Base-by-base conservation (phyloP, 2,888 invertebrate genomes). In the Plusia festucae region DNA sequence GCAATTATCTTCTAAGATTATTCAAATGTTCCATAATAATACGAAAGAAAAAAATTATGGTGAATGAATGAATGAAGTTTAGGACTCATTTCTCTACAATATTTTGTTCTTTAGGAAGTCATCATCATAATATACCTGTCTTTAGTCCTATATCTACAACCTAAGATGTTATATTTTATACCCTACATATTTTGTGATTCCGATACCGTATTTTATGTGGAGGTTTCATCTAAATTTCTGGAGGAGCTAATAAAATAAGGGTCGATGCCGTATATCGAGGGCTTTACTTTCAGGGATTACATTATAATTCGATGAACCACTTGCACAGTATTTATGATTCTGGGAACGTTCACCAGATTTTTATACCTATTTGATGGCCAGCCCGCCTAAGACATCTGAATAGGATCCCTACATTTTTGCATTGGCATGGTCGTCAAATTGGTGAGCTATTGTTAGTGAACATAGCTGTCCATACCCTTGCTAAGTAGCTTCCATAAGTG, bases 221-320 rank as follows among this genome's bases (percentile, higher is more conserved):
- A 53, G 53, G 53, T 52, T 52, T 22, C 52, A 52, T 52, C 52
- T 52, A 40, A 18, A 34, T 40, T 56, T 22, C 34, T 55, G 13
- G 20, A 32, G 16, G 55, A 16, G 11, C 34, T 52, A 52, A 52
- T 52, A 52, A 52, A 52, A 52, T 52, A 52, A 52, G 52, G 22
- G 52, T 24, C 20, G 24, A 24, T 52, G 46, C 52, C 24, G 24
- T 52, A 52, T 52, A 52, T 24, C 13, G 22, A 22, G 24, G 22
- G 15, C 9, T 7, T 20, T 52, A 52, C 9, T 59, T 20, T 22
- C n/a, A 34, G 34, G 52, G 24, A 59, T 59, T 52, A 59, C 52
- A 59, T 59, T 59, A 59, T 18, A 24, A 52, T 52, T 52, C 52
- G 52, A 52, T 52, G 16, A 49, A 49, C 46, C 20, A 49, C 34